Conservation (phyloP, 1,140 invertebrate genomes). For the Calliphora vicina region DNA sequence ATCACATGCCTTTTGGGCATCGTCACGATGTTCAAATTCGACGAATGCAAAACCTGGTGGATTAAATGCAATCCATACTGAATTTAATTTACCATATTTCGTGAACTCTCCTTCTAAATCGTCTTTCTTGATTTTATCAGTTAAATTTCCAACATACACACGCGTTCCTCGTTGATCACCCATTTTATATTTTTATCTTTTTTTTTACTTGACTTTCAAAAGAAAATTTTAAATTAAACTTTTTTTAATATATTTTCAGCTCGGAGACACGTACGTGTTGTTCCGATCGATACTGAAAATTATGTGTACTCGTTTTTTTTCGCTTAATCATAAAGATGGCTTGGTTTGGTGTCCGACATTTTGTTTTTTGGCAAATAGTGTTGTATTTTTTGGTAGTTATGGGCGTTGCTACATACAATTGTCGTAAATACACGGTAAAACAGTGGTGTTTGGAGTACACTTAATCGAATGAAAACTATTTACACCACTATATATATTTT, state of each 20-base stretch:
- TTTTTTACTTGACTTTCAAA: not conserved
- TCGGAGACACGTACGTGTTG: slow-evolving; percentile 12
- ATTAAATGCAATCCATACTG: slow-evolving; percentile 95
- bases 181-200: slow-evolving; percentile 49
- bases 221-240: slow-evolving; percentile 28
- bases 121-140: slow-evolving; percentile 85
- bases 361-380: not conserved
- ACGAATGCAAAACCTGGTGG: slow-evolving; percentile 98
- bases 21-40: slow-evolving; percentile 94
- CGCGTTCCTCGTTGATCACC: slow-evolving; percentile 71
- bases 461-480: no score
- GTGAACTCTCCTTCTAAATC: slow-evolving; percentile 85
- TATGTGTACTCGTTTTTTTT: slow-evolving; percentile 35
- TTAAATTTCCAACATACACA: slow-evolving; percentile 85
- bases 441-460: no score
- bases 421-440: no score
- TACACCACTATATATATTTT: no score
- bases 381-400: no score
- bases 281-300: slow-evolving; percentile 37
- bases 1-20: slow-evolving; percentile 93
- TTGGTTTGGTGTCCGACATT: slow-evolving; percentile 7
- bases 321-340: slow-evolving; percentile 31
- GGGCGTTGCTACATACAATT: no score
- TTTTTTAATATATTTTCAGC: not conserved
- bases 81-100: slow-evolving; percentile 92